Evolutionary conservation across 2,797 vertebrate genomes (phyloP), one percentile per base, ranked within the genome.

Genomic region (Phrynocephalus forsythii): DNA sequence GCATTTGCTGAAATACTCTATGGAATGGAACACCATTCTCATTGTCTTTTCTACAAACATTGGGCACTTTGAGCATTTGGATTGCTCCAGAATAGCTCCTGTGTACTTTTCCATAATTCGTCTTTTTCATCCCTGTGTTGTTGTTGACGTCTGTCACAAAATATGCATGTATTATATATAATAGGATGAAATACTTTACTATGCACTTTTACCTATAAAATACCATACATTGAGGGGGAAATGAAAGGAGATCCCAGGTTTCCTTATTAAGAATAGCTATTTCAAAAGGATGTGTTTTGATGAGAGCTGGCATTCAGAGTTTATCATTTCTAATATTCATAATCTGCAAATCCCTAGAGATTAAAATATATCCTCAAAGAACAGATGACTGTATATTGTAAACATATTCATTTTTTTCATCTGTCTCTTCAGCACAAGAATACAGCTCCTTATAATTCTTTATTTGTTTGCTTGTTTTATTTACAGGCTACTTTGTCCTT

Each of bases 281-380:
- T n/a, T 63, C 3, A 44, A 87, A 48, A 67, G 13, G 4, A 75
- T 5, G 3, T 18, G 22, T 86, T 18, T n/a, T 79, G 67, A n/a
- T 33, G 69, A 82, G 0, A 67, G 13, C 44, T 66, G 28, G 9
- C 13, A 75, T 66, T 26, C 20, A 69, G 28, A 24, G 1, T 20
- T 44, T 81, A 38, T 66, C 79, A 66, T 86, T 60, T 87, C 44
- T 67, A 87, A 82, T 82, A 69, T 4, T 6, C 30, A 26, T 82
- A 81, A 82, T 87, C 79, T 33, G 56, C 30, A 87, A 82, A 82
- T 87, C 56, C 79, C 48, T 82, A 67, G 26, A 75, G 38, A 73
- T 30, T 75, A 66, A 66, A 85, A 26, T 50, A 66, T 44, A 75
- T 30, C 20, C 22, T 44, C 63, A 33, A 33, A 66, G 33, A 33